These are phyloP conservation scores for Nowickia ferox DNA, from an alignment of 2,888 invertebrate genomes.

Conservation along the genomic window DNA sequence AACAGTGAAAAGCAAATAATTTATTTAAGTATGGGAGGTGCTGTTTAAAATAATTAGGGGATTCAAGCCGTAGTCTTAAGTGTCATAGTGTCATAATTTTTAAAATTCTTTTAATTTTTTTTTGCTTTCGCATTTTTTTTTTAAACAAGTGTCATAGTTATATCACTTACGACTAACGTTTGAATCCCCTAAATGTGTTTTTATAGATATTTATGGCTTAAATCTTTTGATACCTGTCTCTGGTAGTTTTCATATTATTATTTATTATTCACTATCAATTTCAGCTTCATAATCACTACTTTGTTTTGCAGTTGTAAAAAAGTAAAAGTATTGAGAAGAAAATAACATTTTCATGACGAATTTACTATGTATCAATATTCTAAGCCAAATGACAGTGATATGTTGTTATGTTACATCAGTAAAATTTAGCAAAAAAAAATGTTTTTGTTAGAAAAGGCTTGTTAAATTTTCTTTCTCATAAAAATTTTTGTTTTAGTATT, in stretches of 20 bases:
- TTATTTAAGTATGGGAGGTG: conserved; percentile 24
- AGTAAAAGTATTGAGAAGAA: conserved; percentile 39
- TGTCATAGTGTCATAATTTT: too few relatives aligned
- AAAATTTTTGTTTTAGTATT: too few relatives aligned
- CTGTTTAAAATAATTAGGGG: neutral
- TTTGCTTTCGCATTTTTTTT: too few relatives aligned
- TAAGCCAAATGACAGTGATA: conserved; percentile 44
- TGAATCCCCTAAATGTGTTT: neutral
- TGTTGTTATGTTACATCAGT: conserved; percentile 33
- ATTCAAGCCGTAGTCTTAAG: too few relatives aligned
- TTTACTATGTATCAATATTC: conserved; percentile 57
- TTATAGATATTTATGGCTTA: neutral
- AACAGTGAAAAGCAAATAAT: conserved; percentile 48
- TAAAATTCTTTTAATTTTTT: too few relatives aligned
- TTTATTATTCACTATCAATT: conserved; percentile 10
- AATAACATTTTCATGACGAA: conserved; percentile 37
- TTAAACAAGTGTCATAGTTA: too few relatives aligned
- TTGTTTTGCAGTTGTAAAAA: conserved; percentile 11
- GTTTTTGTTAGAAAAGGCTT: neutral
- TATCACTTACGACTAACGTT: too few relatives aligned
- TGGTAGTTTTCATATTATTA: neutral
- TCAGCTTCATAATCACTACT: neutral
- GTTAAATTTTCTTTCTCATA: too few relatives aligned
- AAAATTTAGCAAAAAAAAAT: neutral
- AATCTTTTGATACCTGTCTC: conserved; percentile 6